phyloP scores from a whole-genome alignment of 1,140 invertebrate species.

The Colletes gigas region DNA sequence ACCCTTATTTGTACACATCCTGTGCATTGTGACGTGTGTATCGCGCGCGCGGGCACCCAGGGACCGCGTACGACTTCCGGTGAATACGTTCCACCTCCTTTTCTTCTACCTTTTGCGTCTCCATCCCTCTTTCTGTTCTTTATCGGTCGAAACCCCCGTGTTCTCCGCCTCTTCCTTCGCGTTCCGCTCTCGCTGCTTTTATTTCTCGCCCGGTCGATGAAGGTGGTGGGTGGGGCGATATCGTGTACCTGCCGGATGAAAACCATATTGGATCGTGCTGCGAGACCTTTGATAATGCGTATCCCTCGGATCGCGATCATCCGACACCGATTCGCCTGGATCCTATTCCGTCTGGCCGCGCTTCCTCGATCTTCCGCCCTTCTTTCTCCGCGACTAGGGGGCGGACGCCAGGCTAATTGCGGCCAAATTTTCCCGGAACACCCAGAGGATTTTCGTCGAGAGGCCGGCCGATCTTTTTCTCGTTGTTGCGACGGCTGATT shows the following conservation, averaged over 20 bases:
- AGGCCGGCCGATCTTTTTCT: background rate
- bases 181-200: slow-evolving; percentile 33
- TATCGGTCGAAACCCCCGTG: slow-evolving; percentile 21
- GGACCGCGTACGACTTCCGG: slow-evolving; percentile 61
- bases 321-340: slow-evolving; percentile 31
- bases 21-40: slow-evolving; percentile 76
- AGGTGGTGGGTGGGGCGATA: slow-evolving; percentile 44
- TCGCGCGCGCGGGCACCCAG: slow-evolving; percentile 55
- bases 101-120: slow-evolving; percentile 34
- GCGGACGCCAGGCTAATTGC: slow-evolving; percentile 47
- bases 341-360: slow-evolving; percentile 32
- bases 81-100: slow-evolving; percentile 31
- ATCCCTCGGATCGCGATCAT: slow-evolving; percentile 34
- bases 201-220: slow-evolving; percentile 8
- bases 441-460: background rate
- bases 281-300: slow-evolving; percentile 34
- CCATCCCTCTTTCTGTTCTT: background rate
- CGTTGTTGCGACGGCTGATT: background rate
- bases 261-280: slow-evolving; percentile 42
- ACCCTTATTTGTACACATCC: slow-evolving; percentile 82
- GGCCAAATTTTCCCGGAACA: slow-evolving; percentile 30
- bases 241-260: slow-evolving; percentile 54
- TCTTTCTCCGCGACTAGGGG: slow-evolving; percentile 2
- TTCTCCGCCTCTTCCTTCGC: slow-evolving; percentile 32
- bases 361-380: slow-evolving; percentile 4